Evolutionary conservation across 2,797 vertebrate species (phyloP).

Genomic region (Pipistrellus kuhlii): DNA sequence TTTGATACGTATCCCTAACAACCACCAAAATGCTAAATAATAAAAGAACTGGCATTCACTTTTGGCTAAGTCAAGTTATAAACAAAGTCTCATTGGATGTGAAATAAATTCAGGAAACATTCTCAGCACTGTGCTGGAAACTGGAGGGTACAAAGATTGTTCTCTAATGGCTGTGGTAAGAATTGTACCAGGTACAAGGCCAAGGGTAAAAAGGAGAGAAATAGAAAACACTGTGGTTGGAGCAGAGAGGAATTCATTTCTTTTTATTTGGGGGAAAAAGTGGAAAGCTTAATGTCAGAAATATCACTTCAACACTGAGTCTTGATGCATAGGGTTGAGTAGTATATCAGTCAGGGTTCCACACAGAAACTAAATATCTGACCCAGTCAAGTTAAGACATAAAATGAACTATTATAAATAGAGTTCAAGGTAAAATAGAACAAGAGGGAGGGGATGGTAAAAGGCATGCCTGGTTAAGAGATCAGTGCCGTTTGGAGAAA

Average conservation of each 20-base stretch:
- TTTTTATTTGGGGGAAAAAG: neutral
- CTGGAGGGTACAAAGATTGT: neutral
- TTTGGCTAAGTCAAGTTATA: conserved; percentile 41
- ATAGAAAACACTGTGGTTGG: neutral
- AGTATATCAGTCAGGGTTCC: neutral
- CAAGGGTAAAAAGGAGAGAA: conserved; percentile 5
- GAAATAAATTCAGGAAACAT: conserved; percentile 30
- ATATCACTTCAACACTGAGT: neutral
- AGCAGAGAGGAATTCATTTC: neutral
- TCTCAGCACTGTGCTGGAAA: neutral
- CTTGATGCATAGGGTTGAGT: neutral
- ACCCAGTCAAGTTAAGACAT: neutral
- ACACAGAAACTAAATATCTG: neutral
- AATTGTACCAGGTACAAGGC: neutral
- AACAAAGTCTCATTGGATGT: neutral
- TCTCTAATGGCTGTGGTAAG: neutral
- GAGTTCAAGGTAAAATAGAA: neutral
- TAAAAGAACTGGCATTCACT: conserved; percentile 40
- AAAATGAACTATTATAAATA: neutral
- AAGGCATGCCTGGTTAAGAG: neutral
- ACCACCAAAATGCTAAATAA: neutral
- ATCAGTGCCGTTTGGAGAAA: neutral
- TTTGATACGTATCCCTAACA: neutral
- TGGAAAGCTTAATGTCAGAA: neutral
- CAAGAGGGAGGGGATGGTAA: neutral